Evolutionary conservation across 2,797 vertebrate genomes (phyloP), one percentile per base, ranked within the genome.

Genomic region (Sebastes nivosus): DNA sequence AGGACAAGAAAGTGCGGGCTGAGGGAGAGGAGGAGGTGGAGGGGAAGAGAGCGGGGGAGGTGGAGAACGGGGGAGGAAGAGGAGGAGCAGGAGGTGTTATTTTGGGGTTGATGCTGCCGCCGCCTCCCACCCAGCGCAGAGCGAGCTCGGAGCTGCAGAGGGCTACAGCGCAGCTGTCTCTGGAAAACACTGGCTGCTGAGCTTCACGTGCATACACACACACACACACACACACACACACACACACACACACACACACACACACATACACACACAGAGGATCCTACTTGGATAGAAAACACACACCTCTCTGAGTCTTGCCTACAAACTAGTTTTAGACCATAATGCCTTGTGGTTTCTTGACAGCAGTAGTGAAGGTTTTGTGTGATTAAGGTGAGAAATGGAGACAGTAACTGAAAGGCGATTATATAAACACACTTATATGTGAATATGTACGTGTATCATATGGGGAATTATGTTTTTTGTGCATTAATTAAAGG

Each of bases 121-220:
- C 94, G 1, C 87, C 89, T 4, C 92, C 95, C 6, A 86, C 92
- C 84, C 94, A 93, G 81, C 95, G 97, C 67, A 92, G 97, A 72
- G 96, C 96, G 52, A 97, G 97, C 89, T 96, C 97, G 0, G 97
- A 98, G 93, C 96, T 98, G 77, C 97, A 98, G 92, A 95, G 95
- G 10, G 97, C 97, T 3, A 97, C 97, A 0, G 97, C 97, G 0
- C 97, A 97, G 94, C 96, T 98, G 67, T 98, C 97, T 46, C 93
- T 98, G 87, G 97, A 97, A 81, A 97, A 97, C 82, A 94, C 95
- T 4, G 94, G 96, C 93, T 97, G 95, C 94, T 98, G 96, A 97
- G 87, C 59, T 6, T 5, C 68, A 72, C 20, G 9, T 38, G 14
- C 34, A 36, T 59, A 30, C 27, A 59, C 30, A n/a, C 8, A 34